Evolutionary conservation across 2,797 vertebrate genomes (phyloP).

Genomic region (Basileuterus tristriatus): DNA sequence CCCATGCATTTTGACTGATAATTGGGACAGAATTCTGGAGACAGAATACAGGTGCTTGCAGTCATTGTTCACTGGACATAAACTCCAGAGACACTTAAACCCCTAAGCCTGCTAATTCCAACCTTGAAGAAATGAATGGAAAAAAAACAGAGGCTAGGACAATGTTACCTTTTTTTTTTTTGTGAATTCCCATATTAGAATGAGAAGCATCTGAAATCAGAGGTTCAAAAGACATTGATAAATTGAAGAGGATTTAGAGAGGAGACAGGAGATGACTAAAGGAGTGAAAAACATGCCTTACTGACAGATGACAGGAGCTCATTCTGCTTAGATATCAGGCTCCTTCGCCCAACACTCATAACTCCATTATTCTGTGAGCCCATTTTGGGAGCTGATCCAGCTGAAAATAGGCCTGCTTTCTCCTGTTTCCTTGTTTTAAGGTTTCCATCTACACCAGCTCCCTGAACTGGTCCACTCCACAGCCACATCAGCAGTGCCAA

Average conservation of each 20-base stretch:
- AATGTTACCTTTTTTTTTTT: background rate
- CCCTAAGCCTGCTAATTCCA: background rate
- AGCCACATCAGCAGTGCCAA: background rate
- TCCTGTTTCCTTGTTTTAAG: background rate
- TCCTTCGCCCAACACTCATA: background rate
- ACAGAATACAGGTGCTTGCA: background rate
- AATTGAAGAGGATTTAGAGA: background rate
- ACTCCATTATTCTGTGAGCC: background rate
- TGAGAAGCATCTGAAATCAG: background rate
- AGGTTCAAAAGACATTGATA: background rate
- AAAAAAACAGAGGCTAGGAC: background rate
- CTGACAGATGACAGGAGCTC: background rate
- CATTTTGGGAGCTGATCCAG: background rate
- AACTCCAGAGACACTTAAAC: background rate
- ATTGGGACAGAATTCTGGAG: background rate
- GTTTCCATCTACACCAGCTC: background rate
- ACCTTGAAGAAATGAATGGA: background rate
- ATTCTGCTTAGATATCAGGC: background rate
- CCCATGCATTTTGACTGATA: background rate
- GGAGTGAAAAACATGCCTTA: background rate
- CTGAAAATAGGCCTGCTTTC: background rate
- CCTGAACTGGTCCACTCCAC: background rate
- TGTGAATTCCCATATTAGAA: background rate
- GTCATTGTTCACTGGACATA: background rate
- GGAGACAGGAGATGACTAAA: background rate